phyloP scores from a whole-genome alignment of 2,797 vertebrate species.

The Stomatorhinus walkeri region DNA sequence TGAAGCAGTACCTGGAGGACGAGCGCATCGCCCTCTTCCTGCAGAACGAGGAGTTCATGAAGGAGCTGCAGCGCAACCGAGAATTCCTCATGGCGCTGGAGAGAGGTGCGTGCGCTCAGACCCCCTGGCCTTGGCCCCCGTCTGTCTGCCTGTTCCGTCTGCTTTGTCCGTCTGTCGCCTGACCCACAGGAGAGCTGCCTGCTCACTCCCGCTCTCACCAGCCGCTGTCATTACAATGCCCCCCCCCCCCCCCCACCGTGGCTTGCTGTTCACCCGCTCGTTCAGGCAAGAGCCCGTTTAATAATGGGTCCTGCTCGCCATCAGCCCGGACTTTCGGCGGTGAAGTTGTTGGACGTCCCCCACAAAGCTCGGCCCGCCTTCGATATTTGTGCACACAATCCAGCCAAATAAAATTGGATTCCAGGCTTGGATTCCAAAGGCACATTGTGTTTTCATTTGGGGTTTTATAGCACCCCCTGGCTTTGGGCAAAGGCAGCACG shows the following conservation, averaged over 20 bases:
- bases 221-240: background rate
- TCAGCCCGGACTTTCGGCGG: background rate
- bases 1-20: conserved; percentile 92
- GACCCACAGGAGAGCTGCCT: conserved; percentile 60
- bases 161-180: background rate
- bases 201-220: background rate
- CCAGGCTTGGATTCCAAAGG: background rate
- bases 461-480: background rate
- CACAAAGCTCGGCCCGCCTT: background rate
- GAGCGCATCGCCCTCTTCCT: conserved; percentile 91
- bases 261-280: background rate
- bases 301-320: background rate
- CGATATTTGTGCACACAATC: background rate
- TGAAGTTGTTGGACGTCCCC: background rate
- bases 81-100: conserved; percentile 92
- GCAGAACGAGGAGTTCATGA: conserved; percentile 97
- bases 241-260: background rate
- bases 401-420: background rate
- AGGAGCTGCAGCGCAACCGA: conserved; percentile 86
- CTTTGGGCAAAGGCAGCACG: background rate
- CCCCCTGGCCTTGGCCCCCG: background rate
- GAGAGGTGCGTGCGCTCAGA: conserved; percentile 62
- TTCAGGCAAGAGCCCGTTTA: background rate
- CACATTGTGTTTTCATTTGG: background rate
- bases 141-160: background rate